A percentile compares a stretch with the other conserved stretches of the same genome.
phyloP scores from a whole-genome alignment of 2,888 invertebrate species.

The Epirrhoe tristata region DNA sequence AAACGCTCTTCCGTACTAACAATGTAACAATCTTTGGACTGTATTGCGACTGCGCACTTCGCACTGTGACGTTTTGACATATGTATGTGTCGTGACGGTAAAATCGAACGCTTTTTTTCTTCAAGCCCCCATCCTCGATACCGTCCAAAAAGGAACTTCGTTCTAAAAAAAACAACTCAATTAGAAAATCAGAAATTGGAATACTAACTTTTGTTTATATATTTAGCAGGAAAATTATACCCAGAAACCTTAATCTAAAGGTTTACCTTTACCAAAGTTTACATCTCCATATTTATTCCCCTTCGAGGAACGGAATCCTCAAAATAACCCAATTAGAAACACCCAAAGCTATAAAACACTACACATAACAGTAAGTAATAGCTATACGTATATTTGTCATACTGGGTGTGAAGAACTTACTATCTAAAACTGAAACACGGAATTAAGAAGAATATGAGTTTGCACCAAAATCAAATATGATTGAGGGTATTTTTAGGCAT shows the following conservation, averaged over 20 bases:
- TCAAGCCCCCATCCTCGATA: too few relatives aligned
- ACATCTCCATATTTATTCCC: not conserved
- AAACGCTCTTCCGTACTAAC: too few relatives aligned
- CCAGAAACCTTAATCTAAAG: not conserved
- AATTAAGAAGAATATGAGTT: not conserved
- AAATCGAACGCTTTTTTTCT: too few relatives aligned
- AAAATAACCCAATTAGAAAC: slow-evolving; percentile 5
- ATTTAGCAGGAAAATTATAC: not conserved
- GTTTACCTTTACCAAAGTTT: not conserved
- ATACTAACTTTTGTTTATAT: not conserved
- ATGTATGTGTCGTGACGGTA: too few relatives aligned
- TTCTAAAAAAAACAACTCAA: not conserved
- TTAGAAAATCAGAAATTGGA: not conserved
- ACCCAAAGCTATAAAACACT: slow-evolving; percentile 1
- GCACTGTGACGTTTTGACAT: too few relatives aligned
- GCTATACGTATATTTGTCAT: not conserved
- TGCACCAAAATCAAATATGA: too few relatives aligned
- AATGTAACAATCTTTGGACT: too few relatives aligned
- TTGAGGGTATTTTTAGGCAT: too few relatives aligned
- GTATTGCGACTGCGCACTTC: too few relatives aligned
- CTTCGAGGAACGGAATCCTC: not conserved
- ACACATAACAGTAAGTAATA: not conserved
- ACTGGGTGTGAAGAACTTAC: not conserved
- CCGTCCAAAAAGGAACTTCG: too few relatives aligned
- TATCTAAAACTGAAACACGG: not conserved